These are phyloP conservation scores for Melinopterus prodromus DNA, from an alignment of 2,888 invertebrate genomes.

Conservation along the genomic window DNA sequence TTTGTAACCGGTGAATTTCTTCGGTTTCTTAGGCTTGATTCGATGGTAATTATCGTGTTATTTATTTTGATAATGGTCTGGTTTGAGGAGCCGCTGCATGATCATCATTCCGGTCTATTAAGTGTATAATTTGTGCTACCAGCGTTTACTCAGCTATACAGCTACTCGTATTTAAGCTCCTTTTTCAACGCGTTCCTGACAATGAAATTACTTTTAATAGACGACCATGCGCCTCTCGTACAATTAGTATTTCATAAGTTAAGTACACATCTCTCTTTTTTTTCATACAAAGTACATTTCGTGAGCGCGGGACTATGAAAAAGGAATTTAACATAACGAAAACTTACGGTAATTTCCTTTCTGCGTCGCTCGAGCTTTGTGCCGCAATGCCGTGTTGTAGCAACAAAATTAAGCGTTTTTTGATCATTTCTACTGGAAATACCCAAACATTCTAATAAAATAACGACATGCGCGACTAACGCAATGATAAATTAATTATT, in stretches of 20 bases:
- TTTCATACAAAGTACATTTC: slow-evolving; percentile 4
- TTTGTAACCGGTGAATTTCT: slow-evolving; percentile 17
- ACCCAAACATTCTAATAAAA: neutral
- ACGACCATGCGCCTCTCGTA: slow-evolving; percentile 27
- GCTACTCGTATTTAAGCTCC: slow-evolving; percentile 36
- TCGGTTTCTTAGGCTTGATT: neutral
- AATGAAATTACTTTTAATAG: slow-evolving; percentile 36
- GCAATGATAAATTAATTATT: too few relatives aligned
- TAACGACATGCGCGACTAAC: neutral
- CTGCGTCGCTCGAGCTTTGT: neutral
- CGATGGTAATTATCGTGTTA: slow-evolving; percentile 36
- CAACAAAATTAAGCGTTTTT: neutral
- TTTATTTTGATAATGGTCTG: slow-evolving; percentile 38
- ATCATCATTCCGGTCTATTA: slow-evolving; percentile 36
- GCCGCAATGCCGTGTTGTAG: neutral
- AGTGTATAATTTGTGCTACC: slow-evolving; percentile 38
- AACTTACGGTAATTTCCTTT: neutral
- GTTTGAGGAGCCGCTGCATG: slow-evolving; percentile 17
- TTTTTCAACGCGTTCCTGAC: slow-evolving; percentile 26
- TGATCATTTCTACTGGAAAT: neutral
- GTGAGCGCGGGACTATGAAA: neutral
- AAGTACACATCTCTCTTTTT: neutral
- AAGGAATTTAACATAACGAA: neutral
- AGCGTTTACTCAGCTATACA: slow-evolving; percentile 31
- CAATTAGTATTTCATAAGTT: slow-evolving; percentile 18